Percentiles rank a stretch among this genome's conserved stretches.
Conservation (phyloP, 2,113 vertebrate genomes). For the Falco punctatus region DNA sequence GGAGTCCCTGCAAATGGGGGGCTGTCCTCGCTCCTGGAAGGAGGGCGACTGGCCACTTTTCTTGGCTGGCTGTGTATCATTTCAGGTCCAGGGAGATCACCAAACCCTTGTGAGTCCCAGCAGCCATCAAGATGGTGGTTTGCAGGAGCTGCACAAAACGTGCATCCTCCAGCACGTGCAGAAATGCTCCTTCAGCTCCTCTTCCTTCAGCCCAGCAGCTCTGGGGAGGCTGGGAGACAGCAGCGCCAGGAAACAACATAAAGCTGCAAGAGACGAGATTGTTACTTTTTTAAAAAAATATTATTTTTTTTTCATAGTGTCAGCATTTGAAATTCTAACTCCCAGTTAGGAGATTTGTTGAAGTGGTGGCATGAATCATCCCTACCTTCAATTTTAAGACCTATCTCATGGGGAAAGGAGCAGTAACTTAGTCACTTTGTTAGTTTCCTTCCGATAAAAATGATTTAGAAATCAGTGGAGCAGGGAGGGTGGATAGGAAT, state of each 20-base stretch:
- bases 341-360: background rate
- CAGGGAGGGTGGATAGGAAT: background rate
- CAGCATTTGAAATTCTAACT: background rate
- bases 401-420: background rate
- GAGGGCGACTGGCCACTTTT: background rate
- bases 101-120: accelerated
- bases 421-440: constrained; percentile 26
- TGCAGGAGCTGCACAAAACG: background rate
- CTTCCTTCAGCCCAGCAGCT: background rate
- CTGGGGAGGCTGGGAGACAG: background rate
- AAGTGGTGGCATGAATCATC: constrained; percentile 13
- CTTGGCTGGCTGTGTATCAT: background rate
- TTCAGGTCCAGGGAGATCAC: background rate
- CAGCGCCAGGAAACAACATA: background rate
- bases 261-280: background rate
- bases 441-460: background rate
- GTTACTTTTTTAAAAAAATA: background rate
- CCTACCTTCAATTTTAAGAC: background rate
- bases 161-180: background rate
- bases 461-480: background rate
- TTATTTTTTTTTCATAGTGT: background rate
- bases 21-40: background rate
- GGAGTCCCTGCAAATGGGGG: background rate
- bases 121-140: background rate
- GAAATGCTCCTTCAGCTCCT: background rate